Conservation (phyloP, 2,888 invertebrate genomes). For the Bibio marci region DNA sequence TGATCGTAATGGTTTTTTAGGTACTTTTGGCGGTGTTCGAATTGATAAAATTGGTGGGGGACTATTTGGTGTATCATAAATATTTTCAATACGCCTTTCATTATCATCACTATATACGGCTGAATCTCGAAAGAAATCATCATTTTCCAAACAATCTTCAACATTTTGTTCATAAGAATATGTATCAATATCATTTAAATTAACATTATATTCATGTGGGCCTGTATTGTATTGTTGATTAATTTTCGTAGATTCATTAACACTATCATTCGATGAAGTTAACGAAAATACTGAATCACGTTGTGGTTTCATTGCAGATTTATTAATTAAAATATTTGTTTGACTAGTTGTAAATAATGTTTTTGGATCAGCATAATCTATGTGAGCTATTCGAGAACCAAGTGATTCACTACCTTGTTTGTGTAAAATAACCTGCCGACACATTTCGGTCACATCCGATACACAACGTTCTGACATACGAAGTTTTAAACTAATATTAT, state of each 20-base stretch:
- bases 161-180: constrained; percentile 54
- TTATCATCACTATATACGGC: constrained; percentile 60
- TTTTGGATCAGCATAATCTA: constrained; percentile 71
- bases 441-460: constrained; percentile 26
- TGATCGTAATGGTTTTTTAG: constrained; percentile 9
- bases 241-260: constrained; percentile 10
- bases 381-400: constrained; percentile 75
- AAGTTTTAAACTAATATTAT: not conserved
- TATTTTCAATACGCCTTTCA: constrained; percentile 6
- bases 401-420: constrained; percentile 67
- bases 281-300: constrained; percentile 28
- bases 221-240: too few relatives aligned
- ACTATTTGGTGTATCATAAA: constrained; percentile 8
- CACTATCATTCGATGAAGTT: constrained; percentile 28
- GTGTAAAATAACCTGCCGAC: constrained; percentile 33
- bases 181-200: constrained; percentile 32
- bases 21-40: constrained; percentile 13
- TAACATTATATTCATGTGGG: too few relatives aligned
- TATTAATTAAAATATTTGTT: constrained; percentile 15
- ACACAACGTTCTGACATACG: constrained; percentile 22
- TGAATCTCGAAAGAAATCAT: constrained; percentile 59
- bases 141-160: constrained; percentile 45
- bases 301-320: constrained; percentile 12
- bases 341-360: constrained; percentile 37
- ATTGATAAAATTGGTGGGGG: constrained; percentile 11